Evolutionary conservation across 2,113 vertebrate genomes (phyloP).

Genomic region (Potamarius usumacintae): DNA sequence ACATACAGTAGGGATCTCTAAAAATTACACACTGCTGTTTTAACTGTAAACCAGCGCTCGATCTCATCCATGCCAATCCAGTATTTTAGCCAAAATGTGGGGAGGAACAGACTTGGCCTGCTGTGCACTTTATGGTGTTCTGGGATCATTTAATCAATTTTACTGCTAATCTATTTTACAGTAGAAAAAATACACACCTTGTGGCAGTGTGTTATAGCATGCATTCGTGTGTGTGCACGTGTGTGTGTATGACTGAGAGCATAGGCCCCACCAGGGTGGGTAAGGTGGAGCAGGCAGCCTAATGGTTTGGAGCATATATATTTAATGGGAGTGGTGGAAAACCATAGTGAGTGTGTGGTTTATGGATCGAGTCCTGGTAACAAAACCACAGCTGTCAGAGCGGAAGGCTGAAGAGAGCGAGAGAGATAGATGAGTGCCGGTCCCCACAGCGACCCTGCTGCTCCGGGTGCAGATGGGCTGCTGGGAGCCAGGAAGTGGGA

Average conservation of each 20-base stretch:
- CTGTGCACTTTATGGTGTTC: slow-evolving; percentile 19
- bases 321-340: slow-evolving; percentile 54
- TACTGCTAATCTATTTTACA: slow-evolving; percentile 48
- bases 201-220: background rate
- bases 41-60: slow-evolving; percentile 18
- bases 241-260: slow-evolving; percentile 6
- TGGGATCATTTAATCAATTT: slow-evolving; percentile 58
- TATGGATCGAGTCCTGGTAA: slow-evolving; percentile 59
- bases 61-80: slow-evolving; percentile 25
- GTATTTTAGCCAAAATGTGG: slow-evolving; percentile 17
- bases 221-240: slow-evolving; percentile 28
- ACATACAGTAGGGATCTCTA: background rate
- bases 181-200: slow-evolving; percentile 42
- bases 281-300: slow-evolving; percentile 47
- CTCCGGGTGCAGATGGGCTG: slow-evolving; percentile 49
- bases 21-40: slow-evolving; percentile 9
- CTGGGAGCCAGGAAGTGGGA: slow-evolving; percentile 55
- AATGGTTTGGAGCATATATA: slow-evolving; percentile 58
- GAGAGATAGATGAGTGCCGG: slow-evolving; percentile 52
- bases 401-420: slow-evolving; percentile 49
- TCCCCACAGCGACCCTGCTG: slow-evolving; percentile 57
- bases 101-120: background rate
- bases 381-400: slow-evolving; percentile 58
- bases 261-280: slow-evolving; percentile 19
- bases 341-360: slow-evolving; percentile 58